phyloP scores from a whole-genome alignment of 2,797 vertebrate species.

The Tapirus indicus region DNA sequence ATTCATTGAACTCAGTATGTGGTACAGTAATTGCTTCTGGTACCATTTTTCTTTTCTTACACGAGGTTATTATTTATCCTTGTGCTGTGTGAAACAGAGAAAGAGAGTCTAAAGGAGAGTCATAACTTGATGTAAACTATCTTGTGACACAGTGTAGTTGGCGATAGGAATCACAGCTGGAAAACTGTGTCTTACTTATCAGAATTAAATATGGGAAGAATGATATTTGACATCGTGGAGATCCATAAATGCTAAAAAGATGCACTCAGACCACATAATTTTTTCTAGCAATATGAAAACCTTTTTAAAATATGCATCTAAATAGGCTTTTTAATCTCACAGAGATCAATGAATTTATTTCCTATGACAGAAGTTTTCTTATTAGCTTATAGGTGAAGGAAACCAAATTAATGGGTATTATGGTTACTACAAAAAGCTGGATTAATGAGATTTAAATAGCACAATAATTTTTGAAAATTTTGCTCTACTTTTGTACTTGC shows the following conservation, averaged over 20 bases:
- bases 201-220: conserved; percentile 69
- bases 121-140: conserved; percentile 59
- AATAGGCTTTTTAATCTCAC: neutral
- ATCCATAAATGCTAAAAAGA: conserved; percentile 61
- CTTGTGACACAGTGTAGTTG: conserved; percentile 48
- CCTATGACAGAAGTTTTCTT: neutral
- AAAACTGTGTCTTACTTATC: conserved; percentile 61
- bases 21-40: conserved; percentile 75
- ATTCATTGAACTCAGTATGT: conserved; percentile 70
- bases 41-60: conserved; percentile 73
- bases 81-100: conserved; percentile 58
- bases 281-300: conserved; percentile 17
- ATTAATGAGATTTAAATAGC: conserved; percentile 40
- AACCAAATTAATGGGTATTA: neutral
- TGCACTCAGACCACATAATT: neutral
- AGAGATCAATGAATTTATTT: conserved; percentile 35
- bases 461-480: neutral
- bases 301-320: conserved; percentile 30
- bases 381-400: neutral
- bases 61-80: conserved; percentile 72
- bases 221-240: conserved; percentile 50
- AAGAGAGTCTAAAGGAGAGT: conserved; percentile 49
- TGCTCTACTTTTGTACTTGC: neutral
- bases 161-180: conserved; percentile 41
- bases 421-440: neutral